Base-by-base conservation (phyloP, 2,113 vertebrate species). In the Aleadryas rufinucha region DNA sequence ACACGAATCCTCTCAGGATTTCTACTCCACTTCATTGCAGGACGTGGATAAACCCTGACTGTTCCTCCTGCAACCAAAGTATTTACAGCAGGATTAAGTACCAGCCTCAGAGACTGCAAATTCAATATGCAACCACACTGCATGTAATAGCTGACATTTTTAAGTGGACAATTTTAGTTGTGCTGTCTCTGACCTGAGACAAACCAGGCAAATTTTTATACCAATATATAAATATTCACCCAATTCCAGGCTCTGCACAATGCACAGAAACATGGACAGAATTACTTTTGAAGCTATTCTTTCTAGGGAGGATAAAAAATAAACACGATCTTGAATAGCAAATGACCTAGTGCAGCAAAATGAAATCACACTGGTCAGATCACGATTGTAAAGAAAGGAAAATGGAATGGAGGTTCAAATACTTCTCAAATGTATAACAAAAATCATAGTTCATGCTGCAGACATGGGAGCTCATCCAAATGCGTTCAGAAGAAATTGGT, bases 261-360 rank as follows among this genome's bases (percentile, higher is more conserved):
- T 18, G 35, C 88, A 74, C 50, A 92, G 76, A 70, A 75, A 52
- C 16, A 20, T 2, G 35, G 44, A 78, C 68, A 81, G 28, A 71
- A 53, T 27, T 37, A 7, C 28, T 91, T 84, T 7, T 7, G 57
- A 64, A 26, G 26, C 37, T 87, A 13, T 45, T 87, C 65, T 47
- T 79, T 68, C 65, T 12, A 26, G 45, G 52, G 13, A 71, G 26
- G 56, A 60, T 63, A 66, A 75, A 81, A 94, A 77, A 13, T 12
- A 78, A 94, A 57, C 20, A 84, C 57, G 68, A 75, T 45, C 88
- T 78, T 39, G 71, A 56, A 63, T 49, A 93, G 85, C 74, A 95
- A 84, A 94, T 86, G 92, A 94, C 90, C 93, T 33, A 93, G 93
- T 93, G 90, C 93, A 94, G 93, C 83, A 87, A 95, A 93, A 90